phyloP scores from a whole-genome alignment of 2,888 invertebrate species.

The Tortricodes alternella region DNA sequence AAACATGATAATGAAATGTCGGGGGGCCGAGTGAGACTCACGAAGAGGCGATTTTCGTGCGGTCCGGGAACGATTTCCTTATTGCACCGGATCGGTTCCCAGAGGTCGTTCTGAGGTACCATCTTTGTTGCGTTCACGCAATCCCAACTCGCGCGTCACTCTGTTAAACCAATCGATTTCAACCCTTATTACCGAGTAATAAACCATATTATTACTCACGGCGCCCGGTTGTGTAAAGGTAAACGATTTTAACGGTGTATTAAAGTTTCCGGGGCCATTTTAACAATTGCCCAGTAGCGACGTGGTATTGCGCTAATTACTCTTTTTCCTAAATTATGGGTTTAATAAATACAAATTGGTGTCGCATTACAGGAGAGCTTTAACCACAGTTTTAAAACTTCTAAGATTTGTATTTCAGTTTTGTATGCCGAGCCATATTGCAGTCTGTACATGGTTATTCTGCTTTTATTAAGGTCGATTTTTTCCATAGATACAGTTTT shows the following conservation, averaged over 20 bases:
- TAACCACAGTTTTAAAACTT: too few relatives aligned
- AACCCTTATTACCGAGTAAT: constrained; percentile 1
- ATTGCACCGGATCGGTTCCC: constrained; percentile 69
- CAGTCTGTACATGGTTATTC: too few relatives aligned
- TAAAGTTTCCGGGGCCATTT: neutral
- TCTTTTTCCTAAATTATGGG: constrained; percentile 8
- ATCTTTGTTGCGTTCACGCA: constrained; percentile 65
- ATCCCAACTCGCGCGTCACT: constrained; percentile 25
- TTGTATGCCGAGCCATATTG: too few relatives aligned
- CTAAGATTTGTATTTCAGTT: too few relatives aligned
- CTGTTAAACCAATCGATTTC: neutral
- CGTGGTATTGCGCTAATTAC: constrained; percentile 23
- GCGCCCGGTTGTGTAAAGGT: neutral
- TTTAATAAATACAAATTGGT: too few relatives aligned
- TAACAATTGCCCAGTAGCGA: constrained; percentile 1
- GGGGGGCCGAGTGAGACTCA: constrained; percentile 48
- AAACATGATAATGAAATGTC: constrained; percentile 16
- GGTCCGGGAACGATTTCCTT: constrained; percentile 70
- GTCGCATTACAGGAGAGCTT: too few relatives aligned
- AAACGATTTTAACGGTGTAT: neutral
- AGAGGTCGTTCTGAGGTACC: constrained; percentile 52
- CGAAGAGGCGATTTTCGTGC: constrained; percentile 71
- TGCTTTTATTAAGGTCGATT: too few relatives aligned
- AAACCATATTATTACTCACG: neutral
- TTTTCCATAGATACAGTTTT: too few relatives aligned